Evolutionary conservation across 2,888 invertebrate genomes (phyloP), one percentile per base, ranked within the genome.

Genomic region (Caenorhabditis angaria): DNA sequence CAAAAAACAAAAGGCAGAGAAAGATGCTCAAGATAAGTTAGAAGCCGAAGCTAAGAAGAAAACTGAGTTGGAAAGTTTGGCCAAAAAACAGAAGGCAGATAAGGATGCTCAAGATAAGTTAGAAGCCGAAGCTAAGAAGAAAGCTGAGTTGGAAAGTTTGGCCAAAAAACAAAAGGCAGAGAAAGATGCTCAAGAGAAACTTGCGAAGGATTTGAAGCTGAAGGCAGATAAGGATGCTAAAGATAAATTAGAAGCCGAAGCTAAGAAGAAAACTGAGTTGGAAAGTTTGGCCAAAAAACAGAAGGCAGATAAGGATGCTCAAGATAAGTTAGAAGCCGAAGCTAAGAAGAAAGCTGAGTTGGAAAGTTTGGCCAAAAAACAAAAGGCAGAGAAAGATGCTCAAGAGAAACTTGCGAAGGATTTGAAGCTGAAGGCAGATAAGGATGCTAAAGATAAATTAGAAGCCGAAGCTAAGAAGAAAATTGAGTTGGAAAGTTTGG

Each of bases 341-440:
- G 58, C 35, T 25, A 58, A 58, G 58, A 58, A 58, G 20, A n/a
- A 47, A 3, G 59, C 59, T 47, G 59, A 59, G 1, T 25, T n/a
- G n/a, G n/a, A n/a, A n/a, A n/a, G n/a, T n/a, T n/a, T n/a, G n/a
- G n/a, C n/a, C n/a, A n/a, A n/a, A n/a, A n/a, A n/a, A n/a, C n/a
- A 47, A 6, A 27, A 48, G 20, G 59, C 59, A 8, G 47, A 59
- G 59, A 48, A 59, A n/a, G 50, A 59, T 10, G 59, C 59, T 28
- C 48, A 59, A 10, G 48, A 32, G 22, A 25, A 24, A 6, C 25
- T 25, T 20, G 51, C 25, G 4, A 27, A 50, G 27, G 51, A 60
- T 20, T 28, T 12, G 22, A 51, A 60, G 29, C 29, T 50, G 25
- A 51, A 60, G 32, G 28, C 50, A n/a, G 50, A 60, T 50, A 51